Evolutionary conservation across 2,888 invertebrate species (phyloP), one percentile per base, ranked within the genome.

Genomic region (Lissocephala sabroskyi): DNA sequence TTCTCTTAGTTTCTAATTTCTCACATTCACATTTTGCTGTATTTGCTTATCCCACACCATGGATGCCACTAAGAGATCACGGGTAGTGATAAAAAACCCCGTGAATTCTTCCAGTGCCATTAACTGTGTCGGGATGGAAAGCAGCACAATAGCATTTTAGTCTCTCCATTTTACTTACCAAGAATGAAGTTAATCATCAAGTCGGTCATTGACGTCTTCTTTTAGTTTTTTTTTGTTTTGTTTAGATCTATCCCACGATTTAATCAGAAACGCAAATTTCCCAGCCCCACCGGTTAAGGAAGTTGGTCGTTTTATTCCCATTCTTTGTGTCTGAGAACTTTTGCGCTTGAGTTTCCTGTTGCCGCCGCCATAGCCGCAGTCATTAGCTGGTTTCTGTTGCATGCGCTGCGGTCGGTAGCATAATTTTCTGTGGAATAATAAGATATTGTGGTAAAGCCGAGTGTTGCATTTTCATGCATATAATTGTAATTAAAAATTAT

Each of bases 91-190:
- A 85, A 78, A 77, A 65, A 81, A 83, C 86, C 87, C 88, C 88
- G 88, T 88, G 88, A 88, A 88, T 88, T 88, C 88, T 88, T 88
- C 88, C 87, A 88, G 88, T 88, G 88, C 88, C 88, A 88, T 88
- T 88, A 86, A 87, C 86, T 87, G 87, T 84, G 82, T 53, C 51
- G 71, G 52, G 71, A 71, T 74, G 48, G 10, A 19, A 43, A 7
- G 29, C 11, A 46, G 19, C 29, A 35, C 17, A 45, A 36, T 26
- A 17, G 39, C 47, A 58, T 7, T 11, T 4, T 30, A 11, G 3
- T 30, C 30, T 7, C 30, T 11, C 9, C 5, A 30, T 3, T 30
- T n/a, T 7, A 30, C 43, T 41, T 58, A 62, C 67, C 65, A 65
- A 70, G 64, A 16, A 28, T 18, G 50, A 10, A 23, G 40, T 4